Base-by-base conservation (phyloP, 37 sponge, comb jelly and placozoan species). In the Halisarca cf. caerulea region DNA sequence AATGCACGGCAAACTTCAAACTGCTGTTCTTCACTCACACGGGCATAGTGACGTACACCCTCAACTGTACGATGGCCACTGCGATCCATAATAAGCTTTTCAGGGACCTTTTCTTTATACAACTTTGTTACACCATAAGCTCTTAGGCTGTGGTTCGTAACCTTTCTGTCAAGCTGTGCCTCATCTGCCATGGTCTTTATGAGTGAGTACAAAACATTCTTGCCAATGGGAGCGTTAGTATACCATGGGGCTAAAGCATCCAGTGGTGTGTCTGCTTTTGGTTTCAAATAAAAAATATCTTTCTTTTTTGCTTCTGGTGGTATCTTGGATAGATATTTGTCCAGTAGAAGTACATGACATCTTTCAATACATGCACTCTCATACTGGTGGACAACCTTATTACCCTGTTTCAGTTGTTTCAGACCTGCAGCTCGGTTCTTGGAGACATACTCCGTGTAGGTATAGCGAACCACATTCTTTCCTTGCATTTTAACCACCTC, bases 301-400 rank as follows among this genome's bases (percentile, higher is more conserved):
- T n/a, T n/a, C 27, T 23, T 23, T 73, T 73, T 73, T 73, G 75
- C 32, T 37, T 37, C 38, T 5, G 28, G 39, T 73, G 75, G 75
- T 23, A 73, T 24, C 11, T 73, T 73, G 4, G 23, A 32, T 37
- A 8, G 23, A 11, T 73, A 73, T 32, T 73, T 73, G 11, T 73
- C 75, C 38, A 73, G 7, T 5, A 73, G 23, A 5, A 37, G 35
- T 4, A 73, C 75, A 73, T 73, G 75, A 36, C 38, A 32, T 15
- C 80, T 51, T 51, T 55, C 80, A 3, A 11, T 21, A 51, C 36
- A 28, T 58, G n/a, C 58, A 9, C 58, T 80, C 57, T 80, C 58
- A 28, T 80, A 80, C 58, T 80, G 80, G 58, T 80, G 58, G 6
- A 80, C 80, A 80, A 55, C 58, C 27, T 80, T 80, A 36, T 80